These are phyloP conservation scores for Simalia tracyae DNA, from an alignment of 2,797 vertebrate genomes.

Conservation along the genomic window DNA sequence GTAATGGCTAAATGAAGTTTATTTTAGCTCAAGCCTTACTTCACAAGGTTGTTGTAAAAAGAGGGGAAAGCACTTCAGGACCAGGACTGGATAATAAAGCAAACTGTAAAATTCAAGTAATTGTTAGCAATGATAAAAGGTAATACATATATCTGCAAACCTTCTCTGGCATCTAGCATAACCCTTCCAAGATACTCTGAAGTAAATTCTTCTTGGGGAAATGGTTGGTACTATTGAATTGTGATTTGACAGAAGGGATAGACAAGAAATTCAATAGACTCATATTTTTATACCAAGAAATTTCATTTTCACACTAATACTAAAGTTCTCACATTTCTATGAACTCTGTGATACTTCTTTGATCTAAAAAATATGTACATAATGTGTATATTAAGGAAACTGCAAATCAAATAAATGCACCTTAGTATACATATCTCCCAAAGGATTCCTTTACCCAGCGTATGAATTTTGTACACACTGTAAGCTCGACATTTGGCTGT, in stretches of 20 bases:
- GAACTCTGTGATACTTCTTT: not conserved
- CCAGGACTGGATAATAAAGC: not conserved
- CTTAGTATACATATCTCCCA: not conserved
- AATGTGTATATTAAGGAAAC: not conserved
- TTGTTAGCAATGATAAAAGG: not conserved
- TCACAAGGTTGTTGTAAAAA: not conserved
- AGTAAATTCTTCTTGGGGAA: not conserved
- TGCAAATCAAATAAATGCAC: not conserved
- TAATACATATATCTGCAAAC: not conserved
- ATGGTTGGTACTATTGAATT: not conserved
- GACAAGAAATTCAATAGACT: not conserved
- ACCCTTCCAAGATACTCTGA: not conserved
- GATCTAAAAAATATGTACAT: not conserved
- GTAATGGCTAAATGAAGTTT: not conserved
- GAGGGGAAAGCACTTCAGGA: not conserved
- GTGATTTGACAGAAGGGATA: not conserved
- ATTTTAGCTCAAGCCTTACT: not conserved
- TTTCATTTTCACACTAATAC: not conserved
- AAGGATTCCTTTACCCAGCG: not conserved
- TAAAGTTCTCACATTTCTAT: not conserved
- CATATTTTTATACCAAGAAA: not conserved
- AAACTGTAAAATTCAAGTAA: not conserved
- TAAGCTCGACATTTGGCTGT: not conserved
- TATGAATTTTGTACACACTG: not conserved
- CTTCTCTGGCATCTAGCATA: not conserved